Evolutionary conservation across 1,140 invertebrate species (phyloP), one percentile per base, ranked within the genome.

Genomic region (Drosophila orosa): DNA sequence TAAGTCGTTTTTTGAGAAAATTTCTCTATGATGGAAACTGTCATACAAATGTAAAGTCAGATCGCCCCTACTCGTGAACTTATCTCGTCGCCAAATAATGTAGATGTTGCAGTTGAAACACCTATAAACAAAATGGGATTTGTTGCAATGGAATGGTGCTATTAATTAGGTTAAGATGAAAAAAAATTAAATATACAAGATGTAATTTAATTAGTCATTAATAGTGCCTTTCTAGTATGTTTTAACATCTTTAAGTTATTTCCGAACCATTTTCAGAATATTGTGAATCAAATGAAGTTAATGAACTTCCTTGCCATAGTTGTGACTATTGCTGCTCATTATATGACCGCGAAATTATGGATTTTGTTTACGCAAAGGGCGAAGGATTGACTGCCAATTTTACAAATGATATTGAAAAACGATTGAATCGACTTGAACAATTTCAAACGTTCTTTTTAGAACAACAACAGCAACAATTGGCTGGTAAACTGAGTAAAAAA

Each of bases 381-480:
- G 10, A 74, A 19, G 52, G 22, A 17, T 39, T 55, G 5, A 12
- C 54, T 2, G 8, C 15, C 19, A 29, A 56, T 50, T 74, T 61
- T 7, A 67, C 56, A n/a, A 42, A 59, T 13, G 44, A 82, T n/a
- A 59, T 82, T 15, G 54, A 78, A 15, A 57, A 68, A 3, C 45
- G 80, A 63, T 57, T 82, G 33, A 37, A 62, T 17, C 42, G 78
- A 33, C 50, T 82, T 9, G 80, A 82, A 57, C 9, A 59, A 35
- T 79, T 82, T 47, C 80, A 82, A 50, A 58, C 45, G 24, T 39
- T 42, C 9, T 62, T 83, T 25, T 37, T 74, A 52, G 33, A 69
- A 37, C 48, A 62, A 19, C 74, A 77, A 25, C 45, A 47, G 0
- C 33, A 35, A 29, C 24, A 42, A 25, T 15, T 39, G 8, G 10